Base-by-base conservation (phyloP, 2,113 vertebrate species). In the Copsychus sechellarum region DNA sequence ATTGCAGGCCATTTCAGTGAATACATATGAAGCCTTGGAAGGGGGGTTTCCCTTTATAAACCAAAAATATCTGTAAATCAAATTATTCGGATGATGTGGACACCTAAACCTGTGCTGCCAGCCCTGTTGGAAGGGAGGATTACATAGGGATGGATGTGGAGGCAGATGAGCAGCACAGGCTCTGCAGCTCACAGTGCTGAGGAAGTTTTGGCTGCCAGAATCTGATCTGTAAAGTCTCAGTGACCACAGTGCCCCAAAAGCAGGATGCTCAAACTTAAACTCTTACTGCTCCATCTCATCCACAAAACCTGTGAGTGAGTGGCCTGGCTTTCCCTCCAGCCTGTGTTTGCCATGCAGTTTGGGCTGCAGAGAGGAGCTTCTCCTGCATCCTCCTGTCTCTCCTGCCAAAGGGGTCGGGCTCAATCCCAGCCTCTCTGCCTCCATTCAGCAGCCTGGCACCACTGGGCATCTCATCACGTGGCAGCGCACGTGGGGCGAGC, bases 241-340 rank as follows among this genome's bases (percentile, higher is more conserved):
- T 1, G 74, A 47, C 36, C 42, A 9, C 28, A 13, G 38, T 2
- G 38, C 34, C 38, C 61, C 8, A 28, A 36, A 17, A 92, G 7
- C 36, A 6, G 11, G 45, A 47, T 21, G 45, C 10, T 47, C 11
- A 47, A 47, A 47, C 45, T 22, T 22, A 47, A 6, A 16, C 38
- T 48, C 38, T 16, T 6, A 1, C n/a, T 18, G 50, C 36, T 2
- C 5, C 4, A 61, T 24, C 18, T 17, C 36, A 50, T 19, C 40
- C 62, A 11, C 83, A 23, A 45, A 67, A 1, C 58, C 67, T 18
- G 19, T 1, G 0, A 26, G 5, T 0, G 1, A 2, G 0, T 0
- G 15, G 62, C 57, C 72, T n/a, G 81, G 4, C 14, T 60, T 58
- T n/a, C 10, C 31, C 20, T 64, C 5, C 40, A 13, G 2, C 0